phyloP scores from a whole-genome alignment of 2,113 vertebrate genomes.

The Arvicanthis niloticus region DNA sequence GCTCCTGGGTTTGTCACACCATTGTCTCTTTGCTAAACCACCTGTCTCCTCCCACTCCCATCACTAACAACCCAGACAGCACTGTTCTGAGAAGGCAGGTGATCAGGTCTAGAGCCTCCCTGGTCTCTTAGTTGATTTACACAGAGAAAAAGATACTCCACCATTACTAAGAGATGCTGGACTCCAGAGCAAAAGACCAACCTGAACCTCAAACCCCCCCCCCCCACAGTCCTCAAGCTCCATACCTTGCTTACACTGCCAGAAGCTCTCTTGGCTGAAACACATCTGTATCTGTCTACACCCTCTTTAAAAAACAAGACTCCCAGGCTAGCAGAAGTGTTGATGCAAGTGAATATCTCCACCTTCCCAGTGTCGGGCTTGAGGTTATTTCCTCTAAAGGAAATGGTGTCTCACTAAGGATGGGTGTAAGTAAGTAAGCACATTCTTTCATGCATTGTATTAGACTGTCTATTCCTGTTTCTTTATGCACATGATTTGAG shows the following conservation, averaged over 20 bases:
- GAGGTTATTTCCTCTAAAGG: not conserved
- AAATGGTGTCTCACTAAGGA: not conserved
- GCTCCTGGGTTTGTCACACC: not conserved
- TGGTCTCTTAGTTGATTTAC: not conserved
- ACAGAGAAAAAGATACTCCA: not conserved
- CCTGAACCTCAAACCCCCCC: not conserved
- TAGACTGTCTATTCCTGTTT: slow-evolving; percentile 13
- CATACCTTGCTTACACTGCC: not conserved
- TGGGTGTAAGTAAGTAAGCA: not conserved
- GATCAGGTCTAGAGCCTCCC: not conserved
- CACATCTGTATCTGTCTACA: not conserved
- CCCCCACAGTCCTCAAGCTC: not conserved
- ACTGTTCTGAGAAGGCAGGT: not conserved
- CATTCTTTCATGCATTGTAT: not conserved
- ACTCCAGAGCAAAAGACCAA: not conserved
- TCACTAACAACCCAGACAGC: not conserved
- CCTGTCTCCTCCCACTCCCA: not conserved
- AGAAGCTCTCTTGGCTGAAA: not conserved
- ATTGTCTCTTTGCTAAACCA: not conserved
- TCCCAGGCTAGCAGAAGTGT: too few relatives aligned
- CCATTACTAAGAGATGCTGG: not conserved
- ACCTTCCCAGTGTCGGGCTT: not conserved
- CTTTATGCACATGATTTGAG: slow-evolving; percentile 17
- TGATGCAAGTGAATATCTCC: not conserved
- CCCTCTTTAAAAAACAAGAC: not conserved